These are phyloP conservation scores for Theristus sp. DNA, from an alignment of 2,888 invertebrate genomes.

Conservation along the genomic window DNA sequence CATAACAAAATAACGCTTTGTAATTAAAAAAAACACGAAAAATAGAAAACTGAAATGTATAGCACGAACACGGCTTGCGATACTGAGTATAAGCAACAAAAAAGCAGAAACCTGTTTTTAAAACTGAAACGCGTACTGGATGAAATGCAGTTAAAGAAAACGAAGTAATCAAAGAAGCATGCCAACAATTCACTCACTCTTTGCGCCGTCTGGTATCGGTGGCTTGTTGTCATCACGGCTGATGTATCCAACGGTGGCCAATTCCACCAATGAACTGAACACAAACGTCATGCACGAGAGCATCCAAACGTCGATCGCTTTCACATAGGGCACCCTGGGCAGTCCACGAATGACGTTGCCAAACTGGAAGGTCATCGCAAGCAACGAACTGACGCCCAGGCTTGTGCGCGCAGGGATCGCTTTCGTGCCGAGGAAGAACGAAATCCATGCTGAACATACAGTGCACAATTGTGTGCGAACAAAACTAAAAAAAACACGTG, in stretches of 20 bases:
- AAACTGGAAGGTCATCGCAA: conserved; percentile 9
- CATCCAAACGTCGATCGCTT: conserved; percentile 10
- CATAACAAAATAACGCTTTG: no score
- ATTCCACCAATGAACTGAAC: conserved; percentile 8
- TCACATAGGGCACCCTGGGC: conserved; percentile 6
- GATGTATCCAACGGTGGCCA: conserved; percentile 9
- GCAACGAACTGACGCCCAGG: conserved; percentile 7
- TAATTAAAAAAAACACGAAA: no score
- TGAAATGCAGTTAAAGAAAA: no score
- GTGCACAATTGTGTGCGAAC: no score
- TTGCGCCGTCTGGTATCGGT: not conserved
- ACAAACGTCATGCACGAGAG: conserved; percentile 10
- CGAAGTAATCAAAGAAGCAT: no score
- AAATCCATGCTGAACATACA: conserved; percentile 4
- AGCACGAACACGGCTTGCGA: no score
- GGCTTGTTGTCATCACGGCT: conserved; percentile 4
- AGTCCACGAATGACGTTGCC: conserved; percentile 8
- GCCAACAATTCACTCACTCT: no score
- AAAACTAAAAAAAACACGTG: no score
- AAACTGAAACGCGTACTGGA: no score
- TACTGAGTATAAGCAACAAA: no score
- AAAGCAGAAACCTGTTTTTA: no score
- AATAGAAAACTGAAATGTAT: no score
- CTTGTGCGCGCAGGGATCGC: conserved; percentile 8
- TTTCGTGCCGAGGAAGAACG: conserved; percentile 6